A percentile compares a stretch with the other conserved stretches of the same genome.
Evolutionary conservation across 1,140 invertebrate genomes (phyloP).

Genomic region (Drosophila pectinifera): DNA sequence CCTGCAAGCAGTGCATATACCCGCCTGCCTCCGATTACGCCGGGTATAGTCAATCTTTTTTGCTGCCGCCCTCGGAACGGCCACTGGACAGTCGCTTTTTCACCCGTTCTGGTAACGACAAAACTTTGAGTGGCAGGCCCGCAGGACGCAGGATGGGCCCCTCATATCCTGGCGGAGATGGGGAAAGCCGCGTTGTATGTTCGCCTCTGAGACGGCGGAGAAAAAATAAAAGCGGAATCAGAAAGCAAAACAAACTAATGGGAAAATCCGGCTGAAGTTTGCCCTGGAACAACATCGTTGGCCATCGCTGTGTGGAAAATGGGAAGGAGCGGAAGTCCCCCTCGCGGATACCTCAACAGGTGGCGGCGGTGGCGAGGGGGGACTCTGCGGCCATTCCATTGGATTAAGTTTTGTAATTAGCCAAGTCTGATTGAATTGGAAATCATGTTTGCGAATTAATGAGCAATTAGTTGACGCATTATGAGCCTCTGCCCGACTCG

Average conservation of each 20-base stretch:
- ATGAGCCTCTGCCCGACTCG: constrained; percentile 19
- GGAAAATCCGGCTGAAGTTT: constrained; percentile 38
- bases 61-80: constrained; percentile 21
- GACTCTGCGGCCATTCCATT: constrained; percentile 16
- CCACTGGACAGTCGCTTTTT: constrained; percentile 51
- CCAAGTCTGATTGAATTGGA: constrained; percentile 43
- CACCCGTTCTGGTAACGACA: constrained; percentile 46
- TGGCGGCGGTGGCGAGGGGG: background rate
- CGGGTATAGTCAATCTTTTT: constrained; percentile 24
- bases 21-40: background rate
- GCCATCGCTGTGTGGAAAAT: constrained; percentile 20
- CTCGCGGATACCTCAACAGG: constrained; percentile 26
- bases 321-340: constrained; percentile 13
- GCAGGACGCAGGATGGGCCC: constrained; percentile 28
- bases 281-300: constrained; percentile 32
- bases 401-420: constrained; percentile 51
- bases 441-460: constrained; percentile 54
- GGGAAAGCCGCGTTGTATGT: constrained; percentile 65
- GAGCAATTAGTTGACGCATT: constrained; percentile 43
- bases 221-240: constrained; percentile 22
- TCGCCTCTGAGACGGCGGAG: constrained; percentile 60
- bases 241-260: constrained; percentile 55
- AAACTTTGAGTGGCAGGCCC: constrained; percentile 63
- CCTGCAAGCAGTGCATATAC: background rate
- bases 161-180: background rate